Evolutionary conservation across 2,888 invertebrate species (phyloP), one percentile per base, ranked within the genome.

Genomic region (Diogma glabrata): DNA sequence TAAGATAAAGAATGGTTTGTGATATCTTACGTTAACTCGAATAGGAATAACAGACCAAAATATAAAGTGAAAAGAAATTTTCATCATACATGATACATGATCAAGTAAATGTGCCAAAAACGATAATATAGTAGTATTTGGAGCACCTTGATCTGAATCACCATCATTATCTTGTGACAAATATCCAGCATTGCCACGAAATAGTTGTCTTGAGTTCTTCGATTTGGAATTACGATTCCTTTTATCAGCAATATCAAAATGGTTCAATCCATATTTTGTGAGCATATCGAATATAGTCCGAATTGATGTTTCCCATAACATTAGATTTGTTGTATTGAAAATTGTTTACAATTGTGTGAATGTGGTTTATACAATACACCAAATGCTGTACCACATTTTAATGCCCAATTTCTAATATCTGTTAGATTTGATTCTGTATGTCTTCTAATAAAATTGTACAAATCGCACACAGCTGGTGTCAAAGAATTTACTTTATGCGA

Each of bases 331-430:
- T 66, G 67, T 55, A 64, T 67, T 30, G 62, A 68, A 51, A 71
- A 67, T 54, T 71, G 70, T n/a, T 63, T 58, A 53, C 64, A 63
- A 52, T 82, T 79, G 60, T 78, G 78, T 0, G 87, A 84, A 49
- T 84, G 74, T 16, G 81, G 75, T 52, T 79, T 77, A 60, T 87
- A 85, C 38, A 87, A 65, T 63, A 87, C 76, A 59, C 87, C 86
- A 59, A 77, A 85, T 8, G 87, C 69, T 0, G 82, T 84, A 1
- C 88, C 77, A 3, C 83, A 82, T 61, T 79, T 77, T 6, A 90
- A 65, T 0, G 86, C 84, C 57, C 78, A 74, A 57, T 80, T 77
- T 10, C 84, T 68, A 9, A 87, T 76, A 1, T 74, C 75, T 1
- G 76, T 74, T 56, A 80, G 65, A 51, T 61, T 61, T 3, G 69